Conservation (phyloP, 2,113 vertebrate genomes). For the Eulemur rufifrons region DNA sequence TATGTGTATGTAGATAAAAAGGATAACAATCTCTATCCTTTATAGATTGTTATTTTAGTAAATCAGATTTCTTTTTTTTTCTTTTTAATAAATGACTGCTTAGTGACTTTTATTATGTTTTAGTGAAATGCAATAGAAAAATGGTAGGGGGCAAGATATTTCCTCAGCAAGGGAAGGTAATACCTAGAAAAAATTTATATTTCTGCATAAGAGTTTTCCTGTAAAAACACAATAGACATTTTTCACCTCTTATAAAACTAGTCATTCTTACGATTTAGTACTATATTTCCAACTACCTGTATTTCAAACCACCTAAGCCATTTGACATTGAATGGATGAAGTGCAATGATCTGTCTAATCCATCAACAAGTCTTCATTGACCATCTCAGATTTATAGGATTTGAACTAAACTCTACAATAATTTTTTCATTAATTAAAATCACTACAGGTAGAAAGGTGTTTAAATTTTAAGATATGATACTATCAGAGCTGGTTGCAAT, state of each 20-base stretch:
- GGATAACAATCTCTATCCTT: background rate
- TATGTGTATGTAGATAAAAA: background rate
- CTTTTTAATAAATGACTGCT: too few relatives aligned
- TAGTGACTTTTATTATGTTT: too few relatives aligned
- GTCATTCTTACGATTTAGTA: background rate
- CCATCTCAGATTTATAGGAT: background rate
- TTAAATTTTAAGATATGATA: conserved; percentile 8
- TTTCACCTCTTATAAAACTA: background rate
- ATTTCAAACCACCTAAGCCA: background rate
- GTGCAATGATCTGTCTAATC: too few relatives aligned
- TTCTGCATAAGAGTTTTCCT: background rate
- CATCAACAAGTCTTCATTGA: background rate
- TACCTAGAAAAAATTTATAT: background rate
- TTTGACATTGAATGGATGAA: background rate
- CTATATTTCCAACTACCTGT: background rate
- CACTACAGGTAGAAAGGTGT: background rate
- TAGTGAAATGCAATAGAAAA: background rate
- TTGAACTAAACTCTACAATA: background rate
- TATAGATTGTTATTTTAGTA: background rate
- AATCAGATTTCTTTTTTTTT: background rate
- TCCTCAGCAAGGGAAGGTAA: background rate
- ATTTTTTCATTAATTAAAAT: conserved; percentile 24
- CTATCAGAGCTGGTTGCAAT: background rate
- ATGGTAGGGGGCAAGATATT: background rate
- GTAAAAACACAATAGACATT: background rate